Conservation (phyloP, 2,888 invertebrate species). For the Euplagia quadripunctaria region DNA sequence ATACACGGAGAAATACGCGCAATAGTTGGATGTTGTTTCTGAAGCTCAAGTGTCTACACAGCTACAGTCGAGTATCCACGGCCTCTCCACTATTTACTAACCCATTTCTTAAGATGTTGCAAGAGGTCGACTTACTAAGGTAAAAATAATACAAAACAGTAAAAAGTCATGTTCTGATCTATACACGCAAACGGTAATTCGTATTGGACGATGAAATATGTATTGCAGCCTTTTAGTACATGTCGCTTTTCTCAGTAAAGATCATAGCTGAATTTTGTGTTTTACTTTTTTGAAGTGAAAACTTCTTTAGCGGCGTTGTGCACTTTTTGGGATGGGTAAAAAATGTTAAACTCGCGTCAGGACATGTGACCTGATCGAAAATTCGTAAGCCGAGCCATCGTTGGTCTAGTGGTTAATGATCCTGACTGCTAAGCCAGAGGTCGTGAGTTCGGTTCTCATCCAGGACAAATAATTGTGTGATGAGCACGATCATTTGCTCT, state of each 20-base stretch:
- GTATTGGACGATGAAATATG: conserved; percentile 15
- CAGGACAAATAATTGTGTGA: too few species aligned
- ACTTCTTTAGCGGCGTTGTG: too few species aligned
- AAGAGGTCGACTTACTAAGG: conserved; percentile 25
- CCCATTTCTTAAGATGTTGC: conserved; percentile 47
- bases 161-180: conserved; percentile 15
- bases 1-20: background rate
- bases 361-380: too few species aligned
- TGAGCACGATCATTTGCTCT: too few species aligned
- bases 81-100: conserved; percentile 39
- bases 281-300: too few species aligned
- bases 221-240: conserved; percentile 1
- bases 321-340: too few species aligned
- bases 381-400: too few species aligned
- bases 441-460: too few species aligned
- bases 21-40: conserved; percentile 26
- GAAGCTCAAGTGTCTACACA: conserved; percentile 32
- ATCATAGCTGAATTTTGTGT: background rate
- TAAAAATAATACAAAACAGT: conserved; percentile 25
- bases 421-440: too few species aligned
- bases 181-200: conserved; percentile 9
- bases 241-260: background rate
- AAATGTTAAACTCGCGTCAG: too few species aligned
- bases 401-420: too few species aligned
- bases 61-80: conserved; percentile 23